Evolutionary conservation across 2,797 vertebrate genomes (phyloP), one percentile per base, ranked within the genome.

Genomic region (Xenops minutus): DNA sequence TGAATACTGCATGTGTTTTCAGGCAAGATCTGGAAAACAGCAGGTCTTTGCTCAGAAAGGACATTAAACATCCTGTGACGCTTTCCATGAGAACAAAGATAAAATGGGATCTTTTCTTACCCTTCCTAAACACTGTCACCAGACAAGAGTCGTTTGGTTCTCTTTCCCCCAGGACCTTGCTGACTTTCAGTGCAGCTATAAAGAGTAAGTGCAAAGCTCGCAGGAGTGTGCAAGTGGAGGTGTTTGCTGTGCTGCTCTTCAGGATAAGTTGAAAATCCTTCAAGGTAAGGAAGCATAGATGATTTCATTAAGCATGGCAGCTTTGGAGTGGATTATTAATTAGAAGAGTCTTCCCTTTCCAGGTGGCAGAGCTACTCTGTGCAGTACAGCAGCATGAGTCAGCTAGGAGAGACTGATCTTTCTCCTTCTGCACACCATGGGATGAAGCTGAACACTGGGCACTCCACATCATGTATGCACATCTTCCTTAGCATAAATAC

Each of bases 11-110:
- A 51, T 41, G 72, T 51, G 79, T 61, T 93, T 83, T 96, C 18
- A 23, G 92, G 80, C n/a, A 36, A 48, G 76, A 91, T 89, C 91
- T 93, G 92, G 85, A 86, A 93, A 92, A 80, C 90, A 90, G 81
- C 88, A 93, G 92, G 82, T 89, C 76, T 84, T 85, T 44, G 41
- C 83, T 89, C 63, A 59, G 67, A 80, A 76, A 73, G 55, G 93
- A 91, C 89, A 79, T 69, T 72, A 92, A 86, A 91, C 73, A 84
- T 75, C 69, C 89, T 85, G 76, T 72, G 72, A 88, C 73, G 81
- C 66, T 89, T 93, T 69, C 79, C 77, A 52, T 67, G 30, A 75
- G 84, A 92, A 88, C 46, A 82, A 61, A 92, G 91, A 91, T 80
- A 67, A 87, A 89, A 63, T 1, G 21, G 17, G 46, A 32, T 48